Evolutionary conservation across 2,888 invertebrate genomes (phyloP).

Genomic region (Aethes cnicana): DNA sequence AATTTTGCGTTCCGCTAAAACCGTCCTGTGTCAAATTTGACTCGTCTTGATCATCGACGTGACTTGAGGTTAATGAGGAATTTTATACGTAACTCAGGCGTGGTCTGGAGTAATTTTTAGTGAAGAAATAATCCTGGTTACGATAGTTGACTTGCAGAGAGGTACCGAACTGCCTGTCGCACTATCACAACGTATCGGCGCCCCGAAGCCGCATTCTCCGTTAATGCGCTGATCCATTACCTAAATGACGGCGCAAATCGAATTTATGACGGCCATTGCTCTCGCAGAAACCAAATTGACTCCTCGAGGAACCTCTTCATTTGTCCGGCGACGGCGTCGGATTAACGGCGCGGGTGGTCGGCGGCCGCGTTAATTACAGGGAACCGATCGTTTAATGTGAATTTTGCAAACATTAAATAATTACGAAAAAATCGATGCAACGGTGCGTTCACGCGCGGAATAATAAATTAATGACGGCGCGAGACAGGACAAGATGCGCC

Average conservation of each 20-base stretch:
- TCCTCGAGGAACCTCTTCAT: conserved; percentile 61
- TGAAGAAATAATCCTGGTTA: too few species aligned
- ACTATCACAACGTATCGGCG: conserved; percentile 28
- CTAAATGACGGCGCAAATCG: conserved; percentile 61
- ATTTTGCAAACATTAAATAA: conserved; percentile 77
- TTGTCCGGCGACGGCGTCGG: conserved; percentile 62
- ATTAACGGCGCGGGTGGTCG: conserved; percentile 70
- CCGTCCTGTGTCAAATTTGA: conserved; percentile 16
- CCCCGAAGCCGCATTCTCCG: conserved; percentile 36
- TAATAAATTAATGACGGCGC: conserved; percentile 68
- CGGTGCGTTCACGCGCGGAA: conserved; percentile 69
- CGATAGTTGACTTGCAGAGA: conserved; percentile 12
- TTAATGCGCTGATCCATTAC: conserved; percentile 58
- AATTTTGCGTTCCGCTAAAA: conserved; percentile 24
- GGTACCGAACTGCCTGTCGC: conserved; percentile 16
- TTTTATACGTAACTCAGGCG: too few species aligned
- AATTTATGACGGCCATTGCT: conserved; percentile 60
- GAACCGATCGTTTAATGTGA: conserved; percentile 73
- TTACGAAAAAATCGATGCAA: conserved; percentile 65
- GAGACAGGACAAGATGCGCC: conserved; percentile 41
- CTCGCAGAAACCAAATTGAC: conserved; percentile 55
- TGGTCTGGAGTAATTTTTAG: too few species aligned
- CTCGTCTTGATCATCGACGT: neutral
- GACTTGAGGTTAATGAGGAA: too few species aligned
- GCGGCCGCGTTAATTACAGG: conserved; percentile 75